Evolutionary conservation across 1,140 invertebrate species (phyloP).

Genomic region (Maniola jurtina): DNA sequence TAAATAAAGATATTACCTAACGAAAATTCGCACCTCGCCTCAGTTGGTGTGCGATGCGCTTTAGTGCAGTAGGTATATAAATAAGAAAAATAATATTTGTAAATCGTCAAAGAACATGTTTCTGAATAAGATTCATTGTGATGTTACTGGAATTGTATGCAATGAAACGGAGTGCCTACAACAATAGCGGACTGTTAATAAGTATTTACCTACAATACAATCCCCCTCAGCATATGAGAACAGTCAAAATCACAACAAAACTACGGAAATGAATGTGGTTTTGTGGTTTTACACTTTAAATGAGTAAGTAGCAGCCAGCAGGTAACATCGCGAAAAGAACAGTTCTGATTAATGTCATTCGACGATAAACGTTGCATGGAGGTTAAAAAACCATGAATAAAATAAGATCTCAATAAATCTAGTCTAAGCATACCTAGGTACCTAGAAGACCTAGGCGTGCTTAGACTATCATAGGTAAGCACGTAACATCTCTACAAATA

Average conservation of each 20-base stretch:
- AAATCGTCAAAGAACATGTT: constrained; percentile 17
- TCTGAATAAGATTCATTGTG: constrained; percentile 17
- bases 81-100: constrained; percentile 8
- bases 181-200: constrained; percentile 26
- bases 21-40: no score
- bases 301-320: constrained; percentile 7
- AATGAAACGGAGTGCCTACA: constrained; percentile 16
- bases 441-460: no score
- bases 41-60: background rate
- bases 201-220: constrained; percentile 11
- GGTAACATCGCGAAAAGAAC: background rate
- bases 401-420: background rate
- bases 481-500: no score
- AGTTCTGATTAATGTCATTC: constrained; percentile 5
- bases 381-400: background rate
- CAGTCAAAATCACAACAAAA: constrained; percentile 61
- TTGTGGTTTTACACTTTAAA: constrained; percentile 50
- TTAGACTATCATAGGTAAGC: no score
- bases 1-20: no score
- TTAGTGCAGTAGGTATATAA: background rate
- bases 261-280: constrained; percentile 54
- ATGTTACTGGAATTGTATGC: constrained; percentile 19
- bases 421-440: no score
- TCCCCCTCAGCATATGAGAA: constrained; percentile 29
- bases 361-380: background rate